Base-by-base conservation (phyloP, 2,797 vertebrate genomes). In the Ataeniobius toweri region DNA sequence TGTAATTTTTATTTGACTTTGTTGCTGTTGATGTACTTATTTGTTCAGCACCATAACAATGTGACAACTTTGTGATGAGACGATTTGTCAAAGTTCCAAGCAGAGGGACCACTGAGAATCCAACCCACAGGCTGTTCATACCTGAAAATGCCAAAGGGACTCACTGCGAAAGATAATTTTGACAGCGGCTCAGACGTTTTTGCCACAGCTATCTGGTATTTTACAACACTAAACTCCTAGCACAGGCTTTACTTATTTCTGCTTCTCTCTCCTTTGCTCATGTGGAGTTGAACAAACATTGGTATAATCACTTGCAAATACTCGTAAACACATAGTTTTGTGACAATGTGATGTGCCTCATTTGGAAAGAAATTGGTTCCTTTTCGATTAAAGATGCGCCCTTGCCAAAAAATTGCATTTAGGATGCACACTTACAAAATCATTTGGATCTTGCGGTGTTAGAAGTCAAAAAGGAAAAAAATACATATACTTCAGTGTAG, bases 141-240 rank as follows among this genome's bases (percentile, higher is more conserved):
- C 77, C 83, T 68, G 78, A 77, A 84, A 76, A 69, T 4, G 83
- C 91, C 83, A 86, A 76, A 77, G 91, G 90, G 88, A 92, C 84
- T 80, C 85, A 78, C 86, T 82, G 85, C 73, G 80, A 88, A 90
- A 93, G 87, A 93, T 92, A 84, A 90, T 88, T 93, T 88, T 93
- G 93, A 92, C 90, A 91, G 88, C 89, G 88, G 88, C 89, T 92
- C 55, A 69, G 90, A 91, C 92, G 91, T 89, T 88, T 91, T 88
- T 79, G 70, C 89, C 77, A 69, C 79, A 80, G 83, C 84, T 90
- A 88, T 89, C 90, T 89, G 85, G 83, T 80, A 92, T 86, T 88
- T 89, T 78, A 75, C 31, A 84, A 84, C 85, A 84, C 78, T 78
- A 74, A 86, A 26, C 44, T 79, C 48, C 63, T 74, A 74, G 51